Evolutionary conservation across 1,140 invertebrate species (phyloP).

Genomic region (Bemisia tabaci): DNA sequence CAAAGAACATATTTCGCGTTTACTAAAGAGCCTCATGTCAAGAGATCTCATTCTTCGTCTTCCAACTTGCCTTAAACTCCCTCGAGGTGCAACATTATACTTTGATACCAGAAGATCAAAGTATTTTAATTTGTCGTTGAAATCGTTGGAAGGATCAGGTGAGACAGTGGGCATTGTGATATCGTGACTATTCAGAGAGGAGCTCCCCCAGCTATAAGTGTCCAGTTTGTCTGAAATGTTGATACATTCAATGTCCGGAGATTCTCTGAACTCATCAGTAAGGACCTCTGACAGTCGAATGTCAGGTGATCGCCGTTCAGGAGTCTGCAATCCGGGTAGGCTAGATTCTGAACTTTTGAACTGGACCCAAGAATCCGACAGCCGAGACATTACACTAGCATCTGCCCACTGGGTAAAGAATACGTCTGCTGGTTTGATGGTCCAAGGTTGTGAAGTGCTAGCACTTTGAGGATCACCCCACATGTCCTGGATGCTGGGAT

Average conservation of each 20-base stretch:
- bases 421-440: background rate
- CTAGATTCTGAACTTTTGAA: background rate
- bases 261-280: too few species aligned
- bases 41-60: background rate
- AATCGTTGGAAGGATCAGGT: too few species aligned
- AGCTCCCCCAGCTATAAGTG: too few species aligned
- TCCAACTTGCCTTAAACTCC: conserved; percentile 12
- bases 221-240: too few species aligned
- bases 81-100: background rate
- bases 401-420: background rate
- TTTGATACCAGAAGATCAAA: background rate
- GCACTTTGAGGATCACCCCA: too few species aligned
- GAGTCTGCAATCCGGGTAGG: too few species aligned
- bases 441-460: background rate
- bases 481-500: too few species aligned
- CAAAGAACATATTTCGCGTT: background rate
- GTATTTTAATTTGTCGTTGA: background rate
- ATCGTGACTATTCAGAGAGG: too few species aligned
- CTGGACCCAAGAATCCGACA: background rate
- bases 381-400: background rate
- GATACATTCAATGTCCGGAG: too few species aligned
- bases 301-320: too few species aligned
- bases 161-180: too few species aligned
- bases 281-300: too few species aligned
- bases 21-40: background rate